These are phyloP conservation scores for Mellilla xanthometata DNA, from an alignment of 2,888 invertebrate genomes.

Conservation along the genomic window DNA sequence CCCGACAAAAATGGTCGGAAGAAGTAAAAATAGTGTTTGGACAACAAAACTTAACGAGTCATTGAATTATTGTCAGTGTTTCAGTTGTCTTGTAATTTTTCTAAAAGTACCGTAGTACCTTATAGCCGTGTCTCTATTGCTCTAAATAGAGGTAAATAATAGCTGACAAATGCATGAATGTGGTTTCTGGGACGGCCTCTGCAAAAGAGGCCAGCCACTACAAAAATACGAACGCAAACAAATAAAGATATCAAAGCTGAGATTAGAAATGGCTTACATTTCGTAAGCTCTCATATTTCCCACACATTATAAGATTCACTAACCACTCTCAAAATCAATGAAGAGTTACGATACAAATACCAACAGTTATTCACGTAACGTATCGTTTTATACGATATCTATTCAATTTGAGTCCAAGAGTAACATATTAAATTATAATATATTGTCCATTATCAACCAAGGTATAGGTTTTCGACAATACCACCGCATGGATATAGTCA, in stretches of 20 bases:
- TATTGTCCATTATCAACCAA: constrained; percentile 45
- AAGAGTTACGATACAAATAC: constrained; percentile 27
- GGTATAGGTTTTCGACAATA: constrained; percentile 51
- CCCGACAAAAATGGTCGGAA: no score
- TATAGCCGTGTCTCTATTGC: no score
- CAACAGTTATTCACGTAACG: constrained; percentile 27
- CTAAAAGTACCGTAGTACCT: no score
- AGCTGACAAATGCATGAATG: no score
- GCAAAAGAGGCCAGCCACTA: no score
- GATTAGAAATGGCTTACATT: constrained; percentile 16
- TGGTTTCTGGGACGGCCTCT: no score
- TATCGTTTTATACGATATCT: constrained; percentile 42
- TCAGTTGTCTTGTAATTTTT: no score
- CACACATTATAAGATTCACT: constrained; percentile 26
- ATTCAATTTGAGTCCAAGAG: constrained; percentile 52
- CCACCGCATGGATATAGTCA: constrained; percentile 52
- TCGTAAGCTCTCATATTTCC: constrained; percentile 20
- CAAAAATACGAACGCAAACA: not conserved
- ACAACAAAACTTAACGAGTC: no score
- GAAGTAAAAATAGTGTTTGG: no score
- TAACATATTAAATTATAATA: constrained; percentile 51
- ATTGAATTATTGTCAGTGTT: no score
- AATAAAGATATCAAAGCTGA: constrained; percentile 4
- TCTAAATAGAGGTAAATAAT: no score
- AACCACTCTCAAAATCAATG: constrained; percentile 22